Evolutionary conservation across 1,140 invertebrate species (phyloP), one percentile per base, ranked within the genome.

Genomic region (Diabrotica undecimpunctata): DNA sequence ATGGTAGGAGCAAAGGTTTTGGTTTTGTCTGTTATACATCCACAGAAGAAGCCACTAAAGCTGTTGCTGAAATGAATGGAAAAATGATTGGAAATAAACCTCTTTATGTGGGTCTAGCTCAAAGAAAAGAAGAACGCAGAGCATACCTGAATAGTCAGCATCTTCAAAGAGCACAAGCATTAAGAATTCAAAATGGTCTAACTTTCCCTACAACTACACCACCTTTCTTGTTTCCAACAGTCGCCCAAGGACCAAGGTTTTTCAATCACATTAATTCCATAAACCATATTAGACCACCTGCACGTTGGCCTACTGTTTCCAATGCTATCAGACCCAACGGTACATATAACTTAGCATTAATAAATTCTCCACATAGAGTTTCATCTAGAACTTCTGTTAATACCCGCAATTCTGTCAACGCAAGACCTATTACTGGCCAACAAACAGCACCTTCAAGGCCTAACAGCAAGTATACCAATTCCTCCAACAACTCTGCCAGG

Each of bases 1-100:
- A 95, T 72, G 92, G 92, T 11, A 88, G 92, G 61, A 94, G 92
- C 75, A 98, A 98, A 82, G 98, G 98, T 37, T 99, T 99, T 81
- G 98, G 98, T 13, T 99, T 99, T 80, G 98, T 99, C 5, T 99
- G 98, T 82, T 99, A 99, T 78, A 96, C 93, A 53, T 90, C 93
- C 11, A 93, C 96, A 0, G 96, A 99, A 79, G 97, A 99, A 82
- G 97, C 98, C 4, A 98, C 96, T 6, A 98, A 98, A 79, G 98
- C 97, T 64, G 96, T 99, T 1, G 98, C 96, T 2, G 97, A 97
- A 77, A 97, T 99, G 94, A 99, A 99, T 79, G 95, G 96, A 2
- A 89, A 95, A 61, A 98, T 99, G 73, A 87, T 99, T 25, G 95
- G 94, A 54, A 88, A 91, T 1, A 99, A 99, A 80, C 97, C 97